Evolutionary conservation across 2,888 invertebrate species (phyloP), one percentile per base, ranked within the genome.

Genomic region (Agrilus biguttatus): DNA sequence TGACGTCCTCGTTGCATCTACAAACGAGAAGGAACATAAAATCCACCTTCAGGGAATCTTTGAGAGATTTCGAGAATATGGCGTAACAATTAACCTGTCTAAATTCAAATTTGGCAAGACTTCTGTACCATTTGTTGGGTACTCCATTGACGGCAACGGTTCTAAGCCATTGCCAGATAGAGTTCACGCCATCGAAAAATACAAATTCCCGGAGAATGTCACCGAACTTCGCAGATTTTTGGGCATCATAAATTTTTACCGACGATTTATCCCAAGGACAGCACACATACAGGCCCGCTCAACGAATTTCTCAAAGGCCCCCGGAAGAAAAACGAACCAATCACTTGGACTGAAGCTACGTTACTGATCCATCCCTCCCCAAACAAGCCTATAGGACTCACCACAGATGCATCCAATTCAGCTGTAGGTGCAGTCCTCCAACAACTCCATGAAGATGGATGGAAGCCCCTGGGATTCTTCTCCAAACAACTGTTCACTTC

Each of bases 371-470:
- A 48, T 34, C 48, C 47, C 5, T 14, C 33, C 10, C 12, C 33
- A 32, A 36, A 28, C n/a, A 39, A 43, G 5, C 19, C 33, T 2
- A 12, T 42, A 21, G 33, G 35, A 33, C 33, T 44, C 4, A 40
- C 28, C 8, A 55, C 56, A 0, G 62, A 64, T 41, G 63, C 63
- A 2, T 64, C 62, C 0, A 57, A 61, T 32, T 44, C 35, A 1
- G 57, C 61, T 1, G 54, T 63, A 61, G 36, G 63, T 1, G 61
- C 58, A 2, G 56, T 53, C 0, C 41, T 66, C 5, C 60, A 65
- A 34, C 63, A 64, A 47, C 28, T 17, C 38, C 1, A 44, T 46
- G 5, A 37, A 49, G 5, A 40, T 45, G 8, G 39, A 1, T 55
- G 57, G 55, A 49, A 62, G 44, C 61, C 62, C 0, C 41, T 63